Conservation (phyloP, 2,888 invertebrate species). For the Epirrhoe alternata region DNA sequence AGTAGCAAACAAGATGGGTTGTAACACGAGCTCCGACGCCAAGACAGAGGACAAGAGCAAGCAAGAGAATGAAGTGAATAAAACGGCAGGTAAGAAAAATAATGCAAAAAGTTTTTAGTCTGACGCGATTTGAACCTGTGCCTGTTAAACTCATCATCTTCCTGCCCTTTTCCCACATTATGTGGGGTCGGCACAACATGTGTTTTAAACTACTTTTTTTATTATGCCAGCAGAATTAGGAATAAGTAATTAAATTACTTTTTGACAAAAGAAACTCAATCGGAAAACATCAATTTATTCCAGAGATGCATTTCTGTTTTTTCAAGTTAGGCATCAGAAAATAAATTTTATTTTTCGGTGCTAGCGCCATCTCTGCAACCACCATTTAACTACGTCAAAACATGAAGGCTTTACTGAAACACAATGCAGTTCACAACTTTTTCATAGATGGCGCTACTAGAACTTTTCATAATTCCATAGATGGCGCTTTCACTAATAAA, state of each 20-base stretch:
- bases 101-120: background rate
- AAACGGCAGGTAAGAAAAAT: constrained; percentile 49
- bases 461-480: background rate
- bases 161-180: too few relatives aligned
- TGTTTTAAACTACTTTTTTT: too few relatives aligned
- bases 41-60: constrained; percentile 62
- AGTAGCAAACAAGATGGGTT: constrained; percentile 58
- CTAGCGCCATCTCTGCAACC: constrained; percentile 19
- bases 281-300: too few relatives aligned
- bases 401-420: background rate
- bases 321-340: too few relatives aligned
- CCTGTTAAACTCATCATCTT: too few relatives aligned
- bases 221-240: too few relatives aligned
- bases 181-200: too few relatives aligned
- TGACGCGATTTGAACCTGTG: too few relatives aligned
- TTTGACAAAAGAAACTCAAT: too few relatives aligned
- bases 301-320: too few relatives aligned
- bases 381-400: background rate
- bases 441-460: background rate
- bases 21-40: constrained; percentile 70
- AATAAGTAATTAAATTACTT: too few relatives aligned
- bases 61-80: constrained; percentile 54
- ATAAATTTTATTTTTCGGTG: background rate
- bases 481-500: background rate
- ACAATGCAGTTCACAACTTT: background rate